Evolutionary conservation across 2,113 vertebrate species (phyloP).

Genomic region (Nothocercus julius): DNA sequence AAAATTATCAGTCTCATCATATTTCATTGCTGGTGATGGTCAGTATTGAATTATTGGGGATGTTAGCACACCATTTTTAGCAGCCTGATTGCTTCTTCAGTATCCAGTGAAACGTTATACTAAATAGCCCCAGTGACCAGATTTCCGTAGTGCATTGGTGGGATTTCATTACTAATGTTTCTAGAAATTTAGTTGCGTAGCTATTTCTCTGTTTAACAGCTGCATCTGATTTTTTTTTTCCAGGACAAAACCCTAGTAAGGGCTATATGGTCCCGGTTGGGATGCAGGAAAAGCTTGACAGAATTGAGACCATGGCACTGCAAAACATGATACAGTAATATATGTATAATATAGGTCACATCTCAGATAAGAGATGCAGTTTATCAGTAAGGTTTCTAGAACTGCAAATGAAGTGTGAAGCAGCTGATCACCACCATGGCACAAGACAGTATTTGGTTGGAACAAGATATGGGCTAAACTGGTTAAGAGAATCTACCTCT

Average conservation of each 20-base stretch:
- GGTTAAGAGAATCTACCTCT: background rate
- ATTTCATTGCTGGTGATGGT: slow-evolving; percentile 51
- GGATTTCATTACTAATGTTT: slow-evolving; percentile 79
- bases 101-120: slow-evolving; percentile 81
- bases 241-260: background rate
- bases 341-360: background rate
- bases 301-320: background rate
- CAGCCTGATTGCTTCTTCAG: slow-evolving; percentile 77
- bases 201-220: slow-evolving; percentile 70
- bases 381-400: background rate
- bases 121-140: slow-evolving; percentile 79
- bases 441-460: background rate
- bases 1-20: slow-evolving; percentile 62
- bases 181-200: slow-evolving; percentile 67
- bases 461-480: background rate
- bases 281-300: background rate
- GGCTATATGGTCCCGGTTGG: background rate
- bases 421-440: background rate
- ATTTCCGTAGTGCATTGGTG: slow-evolving; percentile 76
- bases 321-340: background rate
- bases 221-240: background rate
- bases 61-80: slow-evolving; percentile 68
- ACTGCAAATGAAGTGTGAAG: background rate
- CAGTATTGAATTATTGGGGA: slow-evolving; percentile 71
- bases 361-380: background rate